A percentile compares a stretch with the other conserved stretches of the same genome.
Evolutionary conservation across 2,888 invertebrate species (phyloP).

Genomic region (Mythimna vitellina): DNA sequence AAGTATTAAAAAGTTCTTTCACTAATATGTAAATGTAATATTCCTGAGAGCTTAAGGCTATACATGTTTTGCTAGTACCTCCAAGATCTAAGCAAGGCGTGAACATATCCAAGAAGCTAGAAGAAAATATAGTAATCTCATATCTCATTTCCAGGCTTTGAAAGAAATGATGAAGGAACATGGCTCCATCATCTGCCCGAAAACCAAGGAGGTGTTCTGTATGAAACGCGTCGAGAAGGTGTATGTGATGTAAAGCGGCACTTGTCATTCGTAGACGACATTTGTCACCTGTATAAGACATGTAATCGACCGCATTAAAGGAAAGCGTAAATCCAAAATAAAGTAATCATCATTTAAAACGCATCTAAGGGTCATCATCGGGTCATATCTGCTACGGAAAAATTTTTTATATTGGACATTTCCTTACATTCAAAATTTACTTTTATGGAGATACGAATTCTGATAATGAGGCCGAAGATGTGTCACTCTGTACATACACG

Average conservation of each 20-base stretch:
- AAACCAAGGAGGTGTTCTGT: constrained; percentile 97
- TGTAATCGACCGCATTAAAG: background rate
- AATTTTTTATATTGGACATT: no score
- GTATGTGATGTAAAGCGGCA: constrained; percentile 95
- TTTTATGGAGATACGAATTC: background rate
- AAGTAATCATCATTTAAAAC: no score
- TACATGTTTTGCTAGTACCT: no score
- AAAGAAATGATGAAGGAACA: constrained; percentile 98
- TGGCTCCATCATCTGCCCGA: constrained; percentile 97
- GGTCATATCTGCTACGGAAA: background rate
- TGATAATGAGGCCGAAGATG: background rate
- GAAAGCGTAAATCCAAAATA: background rate
- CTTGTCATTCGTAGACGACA: background rate
- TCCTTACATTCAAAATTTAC: background rate
- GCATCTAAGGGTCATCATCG: no score
- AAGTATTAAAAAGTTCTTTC: no score
- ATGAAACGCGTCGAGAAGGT: constrained; percentile 98
- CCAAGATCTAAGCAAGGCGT: no score
- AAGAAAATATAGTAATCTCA: no score
- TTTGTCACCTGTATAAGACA: background rate
- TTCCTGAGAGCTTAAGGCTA: no score
- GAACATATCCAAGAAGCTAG: no score
- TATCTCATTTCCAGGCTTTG: constrained; percentile 92
- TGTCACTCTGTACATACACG: constrained; percentile 41
- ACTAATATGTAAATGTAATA: no score